Base-by-base conservation (phyloP, 2,113 vertebrate genomes). In the Cichladusa arquata region DNA sequence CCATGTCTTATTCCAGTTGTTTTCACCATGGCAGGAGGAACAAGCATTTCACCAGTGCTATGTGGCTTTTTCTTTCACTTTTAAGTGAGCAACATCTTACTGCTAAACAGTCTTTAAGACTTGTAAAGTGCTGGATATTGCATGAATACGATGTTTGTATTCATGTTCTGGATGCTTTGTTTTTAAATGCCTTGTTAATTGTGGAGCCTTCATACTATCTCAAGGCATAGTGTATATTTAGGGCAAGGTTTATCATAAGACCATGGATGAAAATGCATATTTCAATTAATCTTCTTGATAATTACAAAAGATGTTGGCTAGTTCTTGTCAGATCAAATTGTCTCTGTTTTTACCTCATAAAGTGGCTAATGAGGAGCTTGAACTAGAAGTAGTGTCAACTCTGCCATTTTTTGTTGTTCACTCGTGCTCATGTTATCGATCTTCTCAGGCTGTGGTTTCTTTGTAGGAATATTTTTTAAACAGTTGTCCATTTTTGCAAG, bases 121-220 rank as follows among this genome's bases (percentile, higher is more conserved):
- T 45, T 60, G 20, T 51, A 40, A 80, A 53, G n/a, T 76, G 8
- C 48, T 80, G 14, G 15, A n/a, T 72, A 65, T 36, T 33, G 10
- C 6, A 36, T 44, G 53, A 44, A 12, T 71, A 50, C 67, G 15
- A 71, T 42, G 5, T 64, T 56, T 67, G 3, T 58, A 44, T 79
- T 92, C 24, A 9, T 77, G 9, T 83, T 91, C 54, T 73, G 24
- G 10, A 51, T 56, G 7, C 34, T 69, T 76, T 47, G 9, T 51
- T 92, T 76, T 74, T 81, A 74, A 77, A 62, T 74, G n/a, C 54
- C 50, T n/a, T 81, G 20, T 20, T 80, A 36, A 51, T 48, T 50
- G 12, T 72, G 17, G 34, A 79, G 33, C 14, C 23, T 82, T 88
- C 11, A 31, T 62, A 8, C 7, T 25, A 10, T 56, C 19, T 65